A percentile compares a stretch with the other conserved stretches of the same genome.
Evolutionary conservation across 1,140 invertebrate species (phyloP).

Genomic region (Aphelenchoides fujianensis): DNA sequence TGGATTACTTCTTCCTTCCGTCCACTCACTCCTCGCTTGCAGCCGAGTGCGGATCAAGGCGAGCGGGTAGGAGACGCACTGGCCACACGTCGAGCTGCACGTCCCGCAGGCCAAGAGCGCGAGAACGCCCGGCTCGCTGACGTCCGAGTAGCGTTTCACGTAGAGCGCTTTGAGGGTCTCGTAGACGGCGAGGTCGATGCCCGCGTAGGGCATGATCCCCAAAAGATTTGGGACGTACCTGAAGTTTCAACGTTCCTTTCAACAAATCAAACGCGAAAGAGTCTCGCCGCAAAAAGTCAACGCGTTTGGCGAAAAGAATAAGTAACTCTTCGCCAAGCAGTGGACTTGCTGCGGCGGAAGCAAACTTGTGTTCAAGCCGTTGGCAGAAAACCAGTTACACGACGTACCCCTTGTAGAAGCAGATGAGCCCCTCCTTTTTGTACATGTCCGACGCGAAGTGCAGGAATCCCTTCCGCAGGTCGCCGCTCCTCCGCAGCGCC

Average conservation of each 20-base stretch:
- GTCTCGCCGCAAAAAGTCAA: no score
- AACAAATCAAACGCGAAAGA: no score
- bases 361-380: no score
- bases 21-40: slow-evolving; percentile 80
- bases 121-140: slow-evolving; percentile 70
- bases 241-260: slow-evolving; percentile 11
- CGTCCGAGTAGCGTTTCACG: slow-evolving; percentile 68
- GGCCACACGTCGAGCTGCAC: slow-evolving; percentile 85
- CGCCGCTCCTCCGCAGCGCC: slow-evolving; percentile 86
- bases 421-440: slow-evolving; percentile 75
- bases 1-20: not conserved
- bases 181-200: slow-evolving; percentile 95
- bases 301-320: no score
- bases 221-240: slow-evolving; percentile 85
- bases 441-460: slow-evolving; percentile 89
- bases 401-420: slow-evolving; percentile 86
- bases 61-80: slow-evolving; percentile 92
- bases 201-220: slow-evolving; percentile 97
- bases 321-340: no score
- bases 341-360: no score
- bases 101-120: slow-evolving; percentile 85
- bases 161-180: slow-evolving; percentile 72
- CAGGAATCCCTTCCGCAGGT: slow-evolving; percentile 78
- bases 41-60: slow-evolving; percentile 88
- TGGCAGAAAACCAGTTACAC: no score